These are phyloP conservation scores for Malaclemys terrapin DNA, from an alignment of 2,113 vertebrate genomes.

Conservation along the genomic window DNA sequence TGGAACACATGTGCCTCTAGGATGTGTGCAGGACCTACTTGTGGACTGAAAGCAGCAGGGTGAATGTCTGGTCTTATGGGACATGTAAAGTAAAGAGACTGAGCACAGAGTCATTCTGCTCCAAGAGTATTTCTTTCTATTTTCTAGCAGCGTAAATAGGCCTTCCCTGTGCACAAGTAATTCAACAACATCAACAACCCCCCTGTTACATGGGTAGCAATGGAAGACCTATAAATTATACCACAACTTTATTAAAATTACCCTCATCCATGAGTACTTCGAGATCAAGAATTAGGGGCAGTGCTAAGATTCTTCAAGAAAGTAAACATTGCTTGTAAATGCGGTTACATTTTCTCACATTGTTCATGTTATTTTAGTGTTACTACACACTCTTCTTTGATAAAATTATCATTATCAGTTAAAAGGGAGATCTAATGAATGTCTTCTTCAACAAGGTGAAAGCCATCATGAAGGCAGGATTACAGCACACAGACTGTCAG, in stretches of 20 bases:
- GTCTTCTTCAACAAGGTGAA: constrained; percentile 54
- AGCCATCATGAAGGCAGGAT: constrained; percentile 48
- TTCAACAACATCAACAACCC: not conserved
- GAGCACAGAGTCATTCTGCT: not conserved
- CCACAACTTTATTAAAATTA: not conserved
- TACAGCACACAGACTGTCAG: constrained; percentile 17
- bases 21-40: not conserved
- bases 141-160: not conserved
- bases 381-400: not conserved
- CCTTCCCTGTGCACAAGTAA: not conserved
- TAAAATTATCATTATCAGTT: constrained; percentile 33
- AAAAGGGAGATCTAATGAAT: constrained; percentile 32
- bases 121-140: not conserved
- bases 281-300: not conserved
- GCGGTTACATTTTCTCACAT: not conserved
- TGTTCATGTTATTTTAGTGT: not conserved
- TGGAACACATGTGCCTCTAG: not conserved
- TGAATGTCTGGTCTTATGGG: not conserved
- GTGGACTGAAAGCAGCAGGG: not conserved
- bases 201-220: not conserved
- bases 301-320: not conserved
- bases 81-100: not conserved
- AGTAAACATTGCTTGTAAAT: not conserved
- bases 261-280: not conserved
- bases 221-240: not conserved